A percentile compares a stretch with the other conserved stretches of the same genome.
phyloP scores from a whole-genome alignment of 2,797 vertebrate genomes.

The Microhierax caerulescens region DNA sequence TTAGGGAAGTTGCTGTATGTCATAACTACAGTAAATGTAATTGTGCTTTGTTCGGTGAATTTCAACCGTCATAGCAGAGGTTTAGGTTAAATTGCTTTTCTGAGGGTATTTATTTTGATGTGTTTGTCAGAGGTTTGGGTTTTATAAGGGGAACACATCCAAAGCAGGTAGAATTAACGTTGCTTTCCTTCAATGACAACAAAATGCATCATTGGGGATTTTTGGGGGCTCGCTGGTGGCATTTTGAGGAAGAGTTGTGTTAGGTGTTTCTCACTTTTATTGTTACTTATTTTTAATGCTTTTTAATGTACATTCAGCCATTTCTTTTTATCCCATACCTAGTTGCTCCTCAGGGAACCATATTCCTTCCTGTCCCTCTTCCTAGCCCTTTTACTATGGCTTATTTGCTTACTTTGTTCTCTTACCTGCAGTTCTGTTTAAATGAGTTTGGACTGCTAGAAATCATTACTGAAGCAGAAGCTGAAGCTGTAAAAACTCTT shows the following conservation, averaged over 20 bases:
- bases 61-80: background rate
- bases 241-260: background rate
- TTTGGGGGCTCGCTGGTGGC: background rate
- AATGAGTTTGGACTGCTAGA: slow-evolving; percentile 87
- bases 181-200: background rate
- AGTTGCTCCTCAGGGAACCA: background rate
- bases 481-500: slow-evolving; percentile 73
- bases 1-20: background rate
- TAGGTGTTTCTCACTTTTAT: background rate
- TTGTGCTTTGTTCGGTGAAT: background rate
- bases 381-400: background rate
- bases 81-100: background rate
- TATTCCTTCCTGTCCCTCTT: background rate
- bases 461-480: slow-evolving; percentile 80
- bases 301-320: background rate
- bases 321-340: background rate
- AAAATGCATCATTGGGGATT: background rate
- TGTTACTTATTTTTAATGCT: background rate
- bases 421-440: slow-evolving; percentile 79
- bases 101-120: background rate
- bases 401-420: background rate
- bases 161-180: background rate
- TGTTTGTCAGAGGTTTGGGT: background rate
- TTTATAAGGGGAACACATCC: background rate
- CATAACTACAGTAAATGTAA: background rate